Evolutionary conservation across 2,113 vertebrate species (phyloP).

Genomic region (Pantherophis guttatus): DNA sequence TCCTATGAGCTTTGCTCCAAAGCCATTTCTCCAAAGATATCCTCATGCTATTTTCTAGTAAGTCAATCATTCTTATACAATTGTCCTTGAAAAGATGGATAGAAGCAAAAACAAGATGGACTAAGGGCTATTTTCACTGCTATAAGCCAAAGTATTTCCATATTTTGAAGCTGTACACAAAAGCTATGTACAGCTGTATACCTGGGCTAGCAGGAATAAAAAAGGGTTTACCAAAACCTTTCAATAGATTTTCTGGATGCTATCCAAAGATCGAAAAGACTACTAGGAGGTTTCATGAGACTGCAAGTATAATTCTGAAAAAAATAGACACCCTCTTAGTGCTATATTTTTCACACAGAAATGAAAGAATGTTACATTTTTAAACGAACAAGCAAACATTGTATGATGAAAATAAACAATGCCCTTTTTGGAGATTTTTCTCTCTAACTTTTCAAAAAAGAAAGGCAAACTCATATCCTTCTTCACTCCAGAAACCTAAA

Average conservation of each 20-base stretch:
- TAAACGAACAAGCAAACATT: neutral
- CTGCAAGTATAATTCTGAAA: neutral
- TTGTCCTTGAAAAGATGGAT: neutral
- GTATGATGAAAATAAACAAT: conserved; percentile 9
- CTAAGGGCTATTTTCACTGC: conserved; percentile 6
- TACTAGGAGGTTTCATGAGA: conserved; percentile 5
- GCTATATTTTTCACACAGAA: conserved; percentile 4
- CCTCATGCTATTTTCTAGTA: conserved; percentile 6
- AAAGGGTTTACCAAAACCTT: conserved; percentile 3
- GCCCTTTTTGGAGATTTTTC: neutral
- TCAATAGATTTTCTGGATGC: conserved; percentile 28
- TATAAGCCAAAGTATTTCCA: conserved; percentile 23
- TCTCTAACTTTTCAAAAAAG: neutral
- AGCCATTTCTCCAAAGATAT: conserved; percentile 1
- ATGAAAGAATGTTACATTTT: neutral
- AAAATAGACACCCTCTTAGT: neutral
- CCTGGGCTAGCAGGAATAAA: conserved; percentile 13
- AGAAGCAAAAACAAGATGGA: neutral
- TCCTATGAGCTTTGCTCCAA: conserved; percentile 1
- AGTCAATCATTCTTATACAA: conserved; percentile 15
- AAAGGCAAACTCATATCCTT: neutral
- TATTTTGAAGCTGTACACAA: conserved; percentile 24
- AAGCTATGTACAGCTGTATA: conserved; percentile 21
- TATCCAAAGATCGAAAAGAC: conserved; percentile 10
- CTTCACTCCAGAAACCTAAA: neutral